A percentile compares a stretch with the other conserved stretches of the same genome.
phyloP scores from a whole-genome alignment of 2,113 vertebrate species.

The Laterallus jamaicensis region DNA sequence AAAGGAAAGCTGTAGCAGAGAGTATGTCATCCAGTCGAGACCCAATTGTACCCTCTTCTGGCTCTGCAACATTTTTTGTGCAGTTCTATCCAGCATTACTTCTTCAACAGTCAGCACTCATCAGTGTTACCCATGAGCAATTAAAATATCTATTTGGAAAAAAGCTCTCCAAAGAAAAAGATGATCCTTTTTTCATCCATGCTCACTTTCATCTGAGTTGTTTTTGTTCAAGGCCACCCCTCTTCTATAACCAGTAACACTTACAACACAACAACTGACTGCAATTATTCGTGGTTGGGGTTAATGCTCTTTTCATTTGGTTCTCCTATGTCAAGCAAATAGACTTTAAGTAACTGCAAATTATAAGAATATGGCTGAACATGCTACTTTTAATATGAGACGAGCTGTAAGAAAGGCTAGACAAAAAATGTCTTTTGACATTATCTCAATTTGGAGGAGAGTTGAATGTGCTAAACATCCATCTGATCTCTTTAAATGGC shows the following conservation, averaged over 20 bases:
- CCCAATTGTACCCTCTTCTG: neutral
- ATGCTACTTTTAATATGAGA: neutral
- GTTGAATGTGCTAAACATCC: neutral
- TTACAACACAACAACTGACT: neutral
- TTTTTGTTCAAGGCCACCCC: neutral
- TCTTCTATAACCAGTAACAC: neutral
- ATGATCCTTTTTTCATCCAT: neutral
- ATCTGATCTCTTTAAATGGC: neutral
- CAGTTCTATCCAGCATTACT: neutral
- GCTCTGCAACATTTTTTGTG: neutral
- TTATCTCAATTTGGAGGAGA: neutral
- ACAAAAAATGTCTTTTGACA: neutral
- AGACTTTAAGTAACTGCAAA: neutral
- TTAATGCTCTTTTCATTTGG: neutral
- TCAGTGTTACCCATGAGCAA: neutral
- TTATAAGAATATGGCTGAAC: neutral
- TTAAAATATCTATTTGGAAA: neutral
- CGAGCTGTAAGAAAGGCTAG: neutral
- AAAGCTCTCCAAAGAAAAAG: neutral
- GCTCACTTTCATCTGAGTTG: accelerated
- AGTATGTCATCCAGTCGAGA: neutral
- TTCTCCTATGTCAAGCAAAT: neutral
- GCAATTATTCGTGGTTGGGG: neutral
- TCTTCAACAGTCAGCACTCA: neutral
- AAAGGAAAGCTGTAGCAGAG: neutral